phyloP scores from a whole-genome alignment of 35 echinoderm and acorn worm genomes.

The Amphiura filiformis region DNA sequence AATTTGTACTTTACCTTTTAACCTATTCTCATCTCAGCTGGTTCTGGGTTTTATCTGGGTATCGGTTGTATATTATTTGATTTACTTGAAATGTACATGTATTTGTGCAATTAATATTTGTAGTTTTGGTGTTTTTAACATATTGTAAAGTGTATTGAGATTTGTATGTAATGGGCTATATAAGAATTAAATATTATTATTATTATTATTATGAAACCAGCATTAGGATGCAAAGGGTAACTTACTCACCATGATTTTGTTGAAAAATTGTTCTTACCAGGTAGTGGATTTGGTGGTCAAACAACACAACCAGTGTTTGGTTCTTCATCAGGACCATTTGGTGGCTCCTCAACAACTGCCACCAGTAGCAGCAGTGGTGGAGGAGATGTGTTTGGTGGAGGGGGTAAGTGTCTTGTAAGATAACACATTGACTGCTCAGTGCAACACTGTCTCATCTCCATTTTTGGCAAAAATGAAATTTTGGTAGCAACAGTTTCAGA shows the following conservation, averaged over 20 bases:
- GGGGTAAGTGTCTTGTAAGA: too few species aligned
- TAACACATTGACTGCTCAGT: too few species aligned
- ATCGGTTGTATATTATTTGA: too few species aligned
- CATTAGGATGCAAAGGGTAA: not conserved
- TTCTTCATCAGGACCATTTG: slow-evolving; percentile 33
- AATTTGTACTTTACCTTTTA: too few species aligned
- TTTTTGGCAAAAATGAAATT: too few species aligned
- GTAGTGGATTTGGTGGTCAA: slow-evolving; percentile 1
- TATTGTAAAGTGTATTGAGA: too few species aligned
- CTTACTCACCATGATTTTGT: not conserved
- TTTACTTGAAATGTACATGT: not conserved
- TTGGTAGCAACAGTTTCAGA: too few species aligned
- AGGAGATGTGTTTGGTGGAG: slow-evolving; percentile 13
- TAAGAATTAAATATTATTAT: not conserved
- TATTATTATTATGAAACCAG: not conserved
- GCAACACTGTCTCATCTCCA: too few species aligned
- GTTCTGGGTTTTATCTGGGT: too few species aligned
- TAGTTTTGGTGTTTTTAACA: not conserved
- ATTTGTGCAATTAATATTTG: too few species aligned
- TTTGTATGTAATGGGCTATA: not conserved
- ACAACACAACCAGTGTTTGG: slow-evolving; percentile 32
- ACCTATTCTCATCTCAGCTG: too few species aligned
- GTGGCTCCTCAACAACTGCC: slow-evolving; percentile 13
- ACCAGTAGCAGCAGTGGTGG: not conserved
- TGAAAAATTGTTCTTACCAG: not conserved